These are phyloP conservation scores for Gobio occitaniae DNA, from an alignment of 2,797 vertebrate species.

Conservation along the genomic window DNA sequence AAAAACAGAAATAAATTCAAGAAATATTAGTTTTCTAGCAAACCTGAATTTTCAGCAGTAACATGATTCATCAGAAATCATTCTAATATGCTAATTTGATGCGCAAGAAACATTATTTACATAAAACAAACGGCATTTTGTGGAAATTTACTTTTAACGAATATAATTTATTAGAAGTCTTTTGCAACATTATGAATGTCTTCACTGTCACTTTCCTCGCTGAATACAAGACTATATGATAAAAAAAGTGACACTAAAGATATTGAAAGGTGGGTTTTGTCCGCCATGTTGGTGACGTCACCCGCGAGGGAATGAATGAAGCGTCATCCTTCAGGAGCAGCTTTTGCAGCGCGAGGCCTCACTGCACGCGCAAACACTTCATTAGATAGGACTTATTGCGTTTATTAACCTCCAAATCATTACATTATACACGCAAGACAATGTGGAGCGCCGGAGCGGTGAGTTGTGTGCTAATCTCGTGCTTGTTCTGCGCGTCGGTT, in stretches of 20 bases:
- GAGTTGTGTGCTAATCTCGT: conserved; percentile 38
- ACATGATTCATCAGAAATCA: background rate
- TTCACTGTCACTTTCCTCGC: background rate
- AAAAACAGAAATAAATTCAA: background rate
- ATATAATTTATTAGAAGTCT: too few species aligned
- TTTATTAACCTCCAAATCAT: background rate
- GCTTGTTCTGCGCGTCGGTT: conserved; percentile 61
- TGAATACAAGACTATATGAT: background rate
- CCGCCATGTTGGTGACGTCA: conserved; percentile 65
- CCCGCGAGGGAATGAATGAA: conserved; percentile 70
- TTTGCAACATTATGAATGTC: background rate
- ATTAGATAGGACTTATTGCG: background rate
- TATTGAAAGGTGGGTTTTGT: background rate
- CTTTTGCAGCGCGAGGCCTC: conserved; percentile 71
- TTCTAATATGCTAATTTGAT: background rate
- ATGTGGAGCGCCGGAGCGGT: conserved; percentile 6
- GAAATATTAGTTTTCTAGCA: background rate
- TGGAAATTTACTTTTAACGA: background rate
- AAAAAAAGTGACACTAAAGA: background rate
- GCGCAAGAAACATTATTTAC: background rate
- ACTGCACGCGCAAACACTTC: background rate
- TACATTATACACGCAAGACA: background rate
- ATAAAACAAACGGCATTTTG: background rate
- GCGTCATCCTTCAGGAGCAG: conserved; percentile 79
- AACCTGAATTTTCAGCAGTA: background rate